These are phyloP conservation scores for Crax fasciolata DNA, from an alignment of 2,797 vertebrate genomes.

Conservation along the genomic window DNA sequence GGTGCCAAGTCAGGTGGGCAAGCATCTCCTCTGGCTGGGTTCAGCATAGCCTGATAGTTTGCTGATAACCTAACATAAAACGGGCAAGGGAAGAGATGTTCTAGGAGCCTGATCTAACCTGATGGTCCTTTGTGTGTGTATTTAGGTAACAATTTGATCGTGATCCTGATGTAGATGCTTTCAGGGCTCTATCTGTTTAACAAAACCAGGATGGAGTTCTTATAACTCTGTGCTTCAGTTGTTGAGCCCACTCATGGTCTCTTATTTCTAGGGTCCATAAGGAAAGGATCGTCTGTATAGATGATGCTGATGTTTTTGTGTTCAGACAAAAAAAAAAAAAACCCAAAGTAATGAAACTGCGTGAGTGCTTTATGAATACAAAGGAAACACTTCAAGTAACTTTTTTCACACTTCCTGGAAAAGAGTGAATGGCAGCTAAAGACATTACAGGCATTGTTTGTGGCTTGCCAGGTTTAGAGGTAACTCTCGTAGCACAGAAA, in stretches of 20 bases:
- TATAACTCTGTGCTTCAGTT: neutral
- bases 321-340: no score
- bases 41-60: neutral
- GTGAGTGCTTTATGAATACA: neutral
- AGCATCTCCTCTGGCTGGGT: neutral
- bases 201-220: fast-evolving
- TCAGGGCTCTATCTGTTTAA: neutral
- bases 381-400: neutral
- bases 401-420: neutral
- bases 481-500: neutral
- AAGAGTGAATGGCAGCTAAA: neutral
- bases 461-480: neutral
- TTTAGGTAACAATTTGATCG: neutral
- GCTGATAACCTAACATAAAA: neutral
- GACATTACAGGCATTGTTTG: neutral
- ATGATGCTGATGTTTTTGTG: neutral
- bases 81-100: neutral
- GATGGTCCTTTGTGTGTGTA: fast-evolving
- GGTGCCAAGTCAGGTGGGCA: neutral
- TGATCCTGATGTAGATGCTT: neutral
- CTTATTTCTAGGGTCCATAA: neutral
- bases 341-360: neutral
- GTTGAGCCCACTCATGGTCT: neutral
- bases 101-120: neutral
- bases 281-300: neutral